Evolutionary conservation across 2,888 invertebrate species (phyloP).

Genomic region (Malacosoma neustria): DNA sequence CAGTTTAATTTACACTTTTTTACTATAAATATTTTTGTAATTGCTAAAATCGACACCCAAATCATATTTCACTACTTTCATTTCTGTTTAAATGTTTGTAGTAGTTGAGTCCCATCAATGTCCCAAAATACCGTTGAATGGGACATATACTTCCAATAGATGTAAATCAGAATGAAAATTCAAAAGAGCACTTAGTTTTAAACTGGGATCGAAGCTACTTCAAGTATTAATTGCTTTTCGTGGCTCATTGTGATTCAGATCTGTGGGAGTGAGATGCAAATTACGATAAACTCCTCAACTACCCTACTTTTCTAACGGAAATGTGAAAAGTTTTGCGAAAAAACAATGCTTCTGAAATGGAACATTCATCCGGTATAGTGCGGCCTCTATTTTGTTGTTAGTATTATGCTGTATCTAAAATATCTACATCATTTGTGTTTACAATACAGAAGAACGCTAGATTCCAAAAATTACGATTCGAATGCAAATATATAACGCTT

Average conservation of each 20-base stretch:
- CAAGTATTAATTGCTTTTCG: constrained; percentile 72
- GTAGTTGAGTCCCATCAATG: too few relatives aligned
- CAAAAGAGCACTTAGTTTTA: constrained; percentile 68
- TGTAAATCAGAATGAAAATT: constrained; percentile 59
- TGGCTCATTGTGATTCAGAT: constrained; percentile 70
- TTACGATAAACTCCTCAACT: constrained; percentile 61
- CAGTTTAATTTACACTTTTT: too few relatives aligned
- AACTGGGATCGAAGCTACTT: constrained; percentile 62
- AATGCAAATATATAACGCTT: too few relatives aligned
- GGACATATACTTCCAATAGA: constrained; percentile 16
- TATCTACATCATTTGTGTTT: too few relatives aligned
- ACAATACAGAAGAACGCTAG: too few relatives aligned
- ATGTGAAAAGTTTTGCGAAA: constrained; percentile 56
- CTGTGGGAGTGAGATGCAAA: constrained; percentile 64
- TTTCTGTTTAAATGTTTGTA: too few relatives aligned
- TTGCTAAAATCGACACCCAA: too few relatives aligned
- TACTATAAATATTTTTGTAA: too few relatives aligned
- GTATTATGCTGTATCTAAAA: too few relatives aligned
- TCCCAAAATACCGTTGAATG: neutral
- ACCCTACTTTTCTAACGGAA: constrained; percentile 63
- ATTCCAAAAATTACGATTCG: too few relatives aligned
- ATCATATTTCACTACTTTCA: too few relatives aligned
- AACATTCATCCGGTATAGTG: constrained; percentile 33
- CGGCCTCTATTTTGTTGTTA: too few relatives aligned
- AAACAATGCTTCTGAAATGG: constrained; percentile 46